phyloP scores from a whole-genome alignment of 2,113 vertebrate species.

The Prunella fulvescens region DNA sequence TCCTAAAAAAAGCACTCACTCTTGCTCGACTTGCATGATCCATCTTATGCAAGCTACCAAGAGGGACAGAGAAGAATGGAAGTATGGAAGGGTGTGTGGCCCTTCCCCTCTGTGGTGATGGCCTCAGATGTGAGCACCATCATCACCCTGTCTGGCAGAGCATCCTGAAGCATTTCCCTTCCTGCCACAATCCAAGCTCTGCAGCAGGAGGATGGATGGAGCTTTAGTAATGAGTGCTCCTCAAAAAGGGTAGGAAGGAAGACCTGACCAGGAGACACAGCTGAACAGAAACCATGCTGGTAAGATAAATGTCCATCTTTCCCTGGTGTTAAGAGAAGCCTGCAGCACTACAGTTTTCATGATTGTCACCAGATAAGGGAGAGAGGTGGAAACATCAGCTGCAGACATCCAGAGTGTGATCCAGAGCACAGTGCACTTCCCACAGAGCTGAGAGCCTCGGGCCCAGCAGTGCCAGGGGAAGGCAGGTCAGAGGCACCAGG shows the following conservation, averaged over 20 bases:
- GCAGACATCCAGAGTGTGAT: background rate
- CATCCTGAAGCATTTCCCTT: background rate
- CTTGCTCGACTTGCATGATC: background rate
- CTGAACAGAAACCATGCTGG: background rate
- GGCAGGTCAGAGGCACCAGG: background rate
- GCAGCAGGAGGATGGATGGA: background rate
- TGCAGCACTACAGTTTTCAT: background rate
- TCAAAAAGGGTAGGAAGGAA: background rate
- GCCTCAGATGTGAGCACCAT: background rate
- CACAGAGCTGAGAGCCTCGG: accelerated
- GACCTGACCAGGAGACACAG: background rate
- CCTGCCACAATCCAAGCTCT: background rate
- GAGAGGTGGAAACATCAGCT: background rate
- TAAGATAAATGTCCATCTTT: background rate
- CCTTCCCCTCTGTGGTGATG: background rate
- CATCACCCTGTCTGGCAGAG: background rate
- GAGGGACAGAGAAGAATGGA: background rate
- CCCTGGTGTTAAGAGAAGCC: background rate
- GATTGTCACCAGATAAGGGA: background rate
- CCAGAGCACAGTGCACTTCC: background rate
- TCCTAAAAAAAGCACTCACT: background rate
- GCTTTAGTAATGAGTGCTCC: background rate
- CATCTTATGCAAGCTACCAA: background rate
- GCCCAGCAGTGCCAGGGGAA: background rate
- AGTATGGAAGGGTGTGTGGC: background rate